Evolutionary conservation across 2,797 vertebrate genomes (phyloP).

Genomic region (Hoplostethus atlanticus): DNA sequence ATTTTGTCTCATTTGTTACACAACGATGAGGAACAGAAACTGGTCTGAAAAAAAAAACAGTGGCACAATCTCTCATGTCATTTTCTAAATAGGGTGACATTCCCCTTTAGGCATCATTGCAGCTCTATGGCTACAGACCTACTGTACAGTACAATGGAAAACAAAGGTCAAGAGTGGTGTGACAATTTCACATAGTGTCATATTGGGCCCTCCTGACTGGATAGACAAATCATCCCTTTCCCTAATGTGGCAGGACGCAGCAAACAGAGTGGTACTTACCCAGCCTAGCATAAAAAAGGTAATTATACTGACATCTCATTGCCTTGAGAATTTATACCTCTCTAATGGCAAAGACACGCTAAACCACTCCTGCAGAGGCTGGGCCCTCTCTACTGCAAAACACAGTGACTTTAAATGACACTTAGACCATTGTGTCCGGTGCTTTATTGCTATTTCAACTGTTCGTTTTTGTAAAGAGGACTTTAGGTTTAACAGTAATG

Average conservation of each 20-base stretch:
- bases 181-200: conserved; percentile 12
- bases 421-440: background rate
- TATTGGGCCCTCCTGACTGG: background rate
- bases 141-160: background rate
- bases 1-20: no score
- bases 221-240: conserved; percentile 16
- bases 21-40: background rate
- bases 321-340: conserved; percentile 29
- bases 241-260: conserved; percentile 30
- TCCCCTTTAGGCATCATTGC: background rate
- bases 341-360: conserved; percentile 9
- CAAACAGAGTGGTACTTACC: conserved; percentile 20
- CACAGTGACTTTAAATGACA: conserved; percentile 12
- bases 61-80: background rate
- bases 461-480: conserved; percentile 1
- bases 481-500: background rate
- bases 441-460: background rate
- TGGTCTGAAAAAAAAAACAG: background rate
- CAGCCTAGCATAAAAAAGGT: conserved; percentile 27
- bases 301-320: conserved; percentile 46
- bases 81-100: background rate
- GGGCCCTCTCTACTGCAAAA: background rate
- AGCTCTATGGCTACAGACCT: background rate
- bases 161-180: conserved; percentile 4
- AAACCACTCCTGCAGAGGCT: background rate